Conservation (phyloP, 1,140 invertebrate species). For the Hormaphis cornu region DNA sequence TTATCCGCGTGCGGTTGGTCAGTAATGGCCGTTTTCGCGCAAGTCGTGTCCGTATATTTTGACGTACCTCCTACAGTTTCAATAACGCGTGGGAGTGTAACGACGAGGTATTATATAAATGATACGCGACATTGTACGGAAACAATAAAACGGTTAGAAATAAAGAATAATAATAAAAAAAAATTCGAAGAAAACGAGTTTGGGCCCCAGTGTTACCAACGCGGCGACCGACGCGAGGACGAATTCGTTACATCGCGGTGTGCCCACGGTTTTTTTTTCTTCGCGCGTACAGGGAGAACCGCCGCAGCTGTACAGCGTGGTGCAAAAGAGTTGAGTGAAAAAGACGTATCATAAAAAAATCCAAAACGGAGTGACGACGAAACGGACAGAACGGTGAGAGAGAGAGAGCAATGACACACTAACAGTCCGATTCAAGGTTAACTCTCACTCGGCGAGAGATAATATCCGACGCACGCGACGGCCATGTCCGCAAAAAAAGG, state of each 20-base stretch:
- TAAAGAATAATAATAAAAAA: not conserved
- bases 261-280: not conserved
- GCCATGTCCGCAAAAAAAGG: too few species aligned
- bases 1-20: constrained; percentile 22
- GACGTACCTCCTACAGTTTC: not conserved
- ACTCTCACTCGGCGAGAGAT: constrained; percentile 3
- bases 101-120: not conserved
- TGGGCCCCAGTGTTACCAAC: constrained; percentile 14
- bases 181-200: constrained; percentile 26
- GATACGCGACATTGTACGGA: not conserved
- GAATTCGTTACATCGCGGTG: too few species aligned
- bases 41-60: not conserved
- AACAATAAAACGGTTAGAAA: not conserved
- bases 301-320: not conserved
- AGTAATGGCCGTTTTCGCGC: constrained; percentile 25
- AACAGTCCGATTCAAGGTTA: constrained; percentile 27
- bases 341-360: too few species aligned
- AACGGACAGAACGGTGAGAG: not conserved
- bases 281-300: constrained; percentile 19
- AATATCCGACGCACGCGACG: not conserved
- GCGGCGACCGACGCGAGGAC: not conserved
- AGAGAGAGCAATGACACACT: constrained; percentile 28
- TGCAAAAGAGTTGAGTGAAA: too few species aligned
- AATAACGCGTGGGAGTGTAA: not conserved
- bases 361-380: not conserved